Evolutionary conservation across 35 echinoderm and acorn worm genomes (phyloP).

Genomic region (Apostichopus californicus): DNA sequence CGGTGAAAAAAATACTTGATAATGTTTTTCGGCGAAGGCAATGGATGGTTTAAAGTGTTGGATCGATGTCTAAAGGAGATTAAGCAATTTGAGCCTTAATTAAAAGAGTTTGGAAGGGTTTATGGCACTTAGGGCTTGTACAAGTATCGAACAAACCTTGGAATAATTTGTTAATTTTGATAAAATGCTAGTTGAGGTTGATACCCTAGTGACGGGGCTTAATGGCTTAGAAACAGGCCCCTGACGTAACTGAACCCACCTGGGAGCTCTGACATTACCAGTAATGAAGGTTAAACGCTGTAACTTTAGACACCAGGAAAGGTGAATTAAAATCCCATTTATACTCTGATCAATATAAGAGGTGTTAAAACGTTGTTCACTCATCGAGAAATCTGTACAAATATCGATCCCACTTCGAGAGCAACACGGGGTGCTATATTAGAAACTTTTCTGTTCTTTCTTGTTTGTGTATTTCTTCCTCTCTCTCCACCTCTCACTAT

Average conservation of each 20-base stretch:
- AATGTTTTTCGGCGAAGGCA: constrained; percentile 38
- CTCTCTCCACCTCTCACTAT: no score
- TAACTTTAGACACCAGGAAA: constrained; percentile 36
- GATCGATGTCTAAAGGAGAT: constrained; percentile 39
- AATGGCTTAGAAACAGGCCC: constrained; percentile 42
- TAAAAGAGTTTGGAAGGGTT: background rate
- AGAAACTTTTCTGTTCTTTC: background rate
- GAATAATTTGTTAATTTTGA: constrained; percentile 53
- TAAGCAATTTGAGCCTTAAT: constrained; percentile 52
- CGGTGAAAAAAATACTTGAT: constrained; percentile 36
- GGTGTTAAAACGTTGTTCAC: constrained; percentile 2
- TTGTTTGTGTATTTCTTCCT: no score
- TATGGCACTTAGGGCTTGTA: constrained; percentile 44
- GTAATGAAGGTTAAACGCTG: constrained; percentile 48
- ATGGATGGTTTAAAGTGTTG: constrained; percentile 20
- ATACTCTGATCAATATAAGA: constrained; percentile 14
- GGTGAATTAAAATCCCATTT: constrained; percentile 41
- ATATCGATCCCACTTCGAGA: constrained; percentile 10
- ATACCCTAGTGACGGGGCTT: constrained; percentile 31
- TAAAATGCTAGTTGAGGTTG: constrained; percentile 44
- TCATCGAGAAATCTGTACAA: constrained; percentile 18
- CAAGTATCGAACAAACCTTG: constrained; percentile 26
- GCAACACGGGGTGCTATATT: background rate
- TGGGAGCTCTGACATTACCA: constrained; percentile 34
- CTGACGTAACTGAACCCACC: constrained; percentile 39